Base-by-base conservation (phyloP, 2,113 vertebrate species). In the Scartelaos histophorus region DNA sequence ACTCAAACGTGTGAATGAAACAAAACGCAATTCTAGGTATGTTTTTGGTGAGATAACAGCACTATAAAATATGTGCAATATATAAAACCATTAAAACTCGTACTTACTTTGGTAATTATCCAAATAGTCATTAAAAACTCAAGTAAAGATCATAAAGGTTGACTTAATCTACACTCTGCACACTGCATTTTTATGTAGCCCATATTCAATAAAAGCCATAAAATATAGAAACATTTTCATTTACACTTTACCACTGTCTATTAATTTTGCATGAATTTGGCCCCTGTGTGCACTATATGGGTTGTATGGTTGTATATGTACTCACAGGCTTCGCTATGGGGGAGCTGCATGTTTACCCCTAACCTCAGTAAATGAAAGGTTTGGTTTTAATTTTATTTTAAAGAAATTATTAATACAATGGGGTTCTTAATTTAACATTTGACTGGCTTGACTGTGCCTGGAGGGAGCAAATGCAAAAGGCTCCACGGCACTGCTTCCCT, bases 361-460 rank as follows among this genome's bases (percentile, higher is more conserved):
- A 35, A 7, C 57, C 24, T 29, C 60, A 17, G 35, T 62, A 62
- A 35, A 62, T 17, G 25, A 35, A 62, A 62, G 60, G 60, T 35
- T 62, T 62, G 29, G 60, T 62, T 64, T 64, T 38, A 17, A 64
- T 64, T 76, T 74, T 67, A 34, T 69, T 66, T 81, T 67, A 71
- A 54, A 25, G 47, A 58, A 68, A 76, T 61, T 46, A 64, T 67
- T 38, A 53, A 62, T n/a, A 76, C 60, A 22, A 47, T 75, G 24
- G 54, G 71, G 22, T 67, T 61, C 49, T 74, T 81, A 85, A 86
- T 89, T 91, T 91, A 83, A 81, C 86, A 87, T 90, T 69, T 80
- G 82, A 82, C 70, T 85, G 76, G 78, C 38, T 86, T 74, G 61
- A 73, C 77, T 58, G 57, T 72, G 84, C 87, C 82, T 85, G 67